Base-by-base conservation (phyloP, 2,113 vertebrate genomes). In the Synodontis membranacea region DNA sequence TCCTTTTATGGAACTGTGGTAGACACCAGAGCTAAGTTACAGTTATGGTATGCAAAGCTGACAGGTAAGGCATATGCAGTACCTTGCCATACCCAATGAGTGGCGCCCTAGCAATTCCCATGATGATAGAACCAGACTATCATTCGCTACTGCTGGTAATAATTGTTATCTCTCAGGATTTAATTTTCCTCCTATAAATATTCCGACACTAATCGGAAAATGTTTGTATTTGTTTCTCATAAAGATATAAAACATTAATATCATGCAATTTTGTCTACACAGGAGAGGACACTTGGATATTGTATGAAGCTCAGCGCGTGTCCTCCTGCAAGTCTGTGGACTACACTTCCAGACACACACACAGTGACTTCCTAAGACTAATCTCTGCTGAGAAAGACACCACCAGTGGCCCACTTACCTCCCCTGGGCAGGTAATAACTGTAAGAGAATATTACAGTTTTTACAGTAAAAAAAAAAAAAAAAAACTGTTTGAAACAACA, bases 231-330 rank as follows among this genome's bases (percentile, higher is more conserved):
- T 10, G 31, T 62, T 72, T 79, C 66, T 62, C 17, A 48, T 42
- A 31, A 39, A 44, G 0, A 39, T 72, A 46, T n/a, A 31, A 62
- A 79, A 58, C 17, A n/a, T 68, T n/a, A 54, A 50, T 46, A 46
- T 85, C 19, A 68, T 66, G 74, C 23, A 39, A 44, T 84, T 14
- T 14, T 66, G 50, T 72, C 80, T 86, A 46, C n/a, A 74, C 85
- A 86, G 88, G 79, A 2, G 52, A 68, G 48, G 64, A 92, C 78
- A 88, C 91, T 86, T 94, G 92, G 92, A 90, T 93, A 84, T 88
- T 88, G 90, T 93, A 94, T 83, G 91, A 92, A 0, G 93, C 92
- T 84, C 92, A 94, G 54, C 88, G 90, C 37, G 86, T 93, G 39
- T 88, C 89, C 46, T 78, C 60, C 84, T 91, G 86, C 85, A 90